Conservation (phyloP, 1,140 invertebrate genomes). For the Drosophila eugracilis region DNA sequence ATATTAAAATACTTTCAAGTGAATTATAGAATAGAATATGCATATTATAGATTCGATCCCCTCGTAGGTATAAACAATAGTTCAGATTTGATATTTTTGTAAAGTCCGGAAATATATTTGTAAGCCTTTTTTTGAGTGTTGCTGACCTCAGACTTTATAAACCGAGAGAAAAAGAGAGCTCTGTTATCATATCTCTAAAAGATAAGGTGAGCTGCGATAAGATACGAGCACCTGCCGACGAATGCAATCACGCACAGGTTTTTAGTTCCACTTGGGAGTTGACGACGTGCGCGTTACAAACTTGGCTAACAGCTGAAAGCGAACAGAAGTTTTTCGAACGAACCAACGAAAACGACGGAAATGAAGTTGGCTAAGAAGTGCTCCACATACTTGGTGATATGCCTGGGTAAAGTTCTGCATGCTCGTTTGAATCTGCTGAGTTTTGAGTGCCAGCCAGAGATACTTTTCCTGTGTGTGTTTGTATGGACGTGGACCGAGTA, state of each 20-base stretch:
- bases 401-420: slow-evolving; percentile 75
- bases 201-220: slow-evolving; percentile 53
- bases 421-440: slow-evolving; percentile 21
- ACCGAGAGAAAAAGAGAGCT: slow-evolving; percentile 1
- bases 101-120: background rate
- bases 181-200: slow-evolving; percentile 38
- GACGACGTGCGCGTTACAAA: slow-evolving; percentile 60
- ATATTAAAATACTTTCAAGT: no score
- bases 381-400: slow-evolving; percentile 80
- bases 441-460: slow-evolving; percentile 6
- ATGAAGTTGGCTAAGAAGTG: slow-evolving; percentile 79
- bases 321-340: slow-evolving; percentile 41
- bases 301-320: slow-evolving; percentile 44
- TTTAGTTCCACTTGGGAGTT: slow-evolving; percentile 72
- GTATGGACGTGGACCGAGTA: slow-evolving; percentile 1
- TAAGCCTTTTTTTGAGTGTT: slow-evolving; percentile 1
- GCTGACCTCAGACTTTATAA: slow-evolving; percentile 17
- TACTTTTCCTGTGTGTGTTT: slow-evolving; percentile 3
- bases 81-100: background rate
- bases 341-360: slow-evolving; percentile 55
- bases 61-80: no score
- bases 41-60: no score
- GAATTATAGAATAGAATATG: background rate
- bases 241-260: slow-evolving; percentile 53
- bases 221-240: slow-evolving; percentile 57